Evolutionary conservation across 2,113 vertebrate genomes (phyloP).

Genomic region (Opisthocomus hoazin): DNA sequence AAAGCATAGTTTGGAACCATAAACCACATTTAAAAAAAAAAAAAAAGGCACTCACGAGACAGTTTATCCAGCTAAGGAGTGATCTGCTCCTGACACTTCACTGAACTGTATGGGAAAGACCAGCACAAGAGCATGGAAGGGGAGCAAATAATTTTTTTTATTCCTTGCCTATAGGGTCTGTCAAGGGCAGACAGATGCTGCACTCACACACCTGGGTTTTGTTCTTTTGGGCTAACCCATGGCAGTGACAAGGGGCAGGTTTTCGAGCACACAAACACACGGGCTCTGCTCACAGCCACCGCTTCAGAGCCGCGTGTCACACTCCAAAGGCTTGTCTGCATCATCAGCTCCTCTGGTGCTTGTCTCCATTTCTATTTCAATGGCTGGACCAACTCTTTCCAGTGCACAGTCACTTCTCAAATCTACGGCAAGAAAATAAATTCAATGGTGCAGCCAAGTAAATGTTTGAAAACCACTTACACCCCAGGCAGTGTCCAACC

Average conservation of each 20-base stretch:
- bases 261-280: background rate
- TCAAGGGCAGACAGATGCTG: background rate
- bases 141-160: background rate
- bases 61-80: background rate
- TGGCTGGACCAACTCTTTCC: constrained; percentile 44
- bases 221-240: background rate
- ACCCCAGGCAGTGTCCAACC: background rate
- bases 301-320: constrained; percentile 65
- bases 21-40: background rate
- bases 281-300: background rate
- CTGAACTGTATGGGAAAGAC: background rate
- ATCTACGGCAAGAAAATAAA: constrained; percentile 74
- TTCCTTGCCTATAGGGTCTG: background rate
- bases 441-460: background rate
- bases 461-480: background rate
- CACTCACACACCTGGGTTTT: background rate
- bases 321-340: constrained; percentile 30
- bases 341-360: background rate
- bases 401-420: constrained; percentile 74
- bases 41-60: background rate
- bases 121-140: background rate
- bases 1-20: background rate
- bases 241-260: background rate
- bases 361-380: constrained; percentile 26
- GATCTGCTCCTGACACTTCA: background rate